A percentile compares a stretch with the other conserved stretches of the same genome.
These are phyloP conservation scores for Rhagophthalmus giganteus DNA, from an alignment of 2,888 invertebrate species.

Conservation along the genomic window DNA sequence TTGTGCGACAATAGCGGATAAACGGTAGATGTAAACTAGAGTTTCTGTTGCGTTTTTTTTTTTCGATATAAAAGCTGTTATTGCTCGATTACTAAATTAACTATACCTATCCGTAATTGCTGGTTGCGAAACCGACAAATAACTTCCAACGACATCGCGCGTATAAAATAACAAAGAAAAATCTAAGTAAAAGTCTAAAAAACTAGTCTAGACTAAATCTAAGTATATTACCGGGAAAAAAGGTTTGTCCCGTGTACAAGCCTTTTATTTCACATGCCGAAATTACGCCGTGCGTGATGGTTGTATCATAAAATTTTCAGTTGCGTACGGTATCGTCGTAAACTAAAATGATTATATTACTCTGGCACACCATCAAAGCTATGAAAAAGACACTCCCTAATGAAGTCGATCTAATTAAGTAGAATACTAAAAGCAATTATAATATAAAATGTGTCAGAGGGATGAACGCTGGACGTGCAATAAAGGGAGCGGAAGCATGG, in stretches of 20 bases:
- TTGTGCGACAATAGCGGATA: too few relatives aligned
- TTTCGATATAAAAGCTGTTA: too few relatives aligned
- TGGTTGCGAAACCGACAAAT: too few relatives aligned
- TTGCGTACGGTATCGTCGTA: conserved; percentile 16
- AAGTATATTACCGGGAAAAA: too few relatives aligned
- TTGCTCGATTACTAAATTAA: too few relatives aligned
- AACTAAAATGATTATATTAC: conserved; percentile 18
- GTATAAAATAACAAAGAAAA: too few relatives aligned
- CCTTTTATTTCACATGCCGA: conserved; percentile 2
- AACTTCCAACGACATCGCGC: too few relatives aligned
- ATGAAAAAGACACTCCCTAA: conserved; percentile 22
- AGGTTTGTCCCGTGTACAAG: background rate
- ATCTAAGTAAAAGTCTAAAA: too few relatives aligned
- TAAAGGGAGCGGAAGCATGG: conserved; percentile 13
- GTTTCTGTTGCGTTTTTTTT: too few relatives aligned
- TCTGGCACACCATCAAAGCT: conserved; percentile 10
- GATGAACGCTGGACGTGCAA: conserved; percentile 38
- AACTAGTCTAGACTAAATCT: too few relatives aligned
- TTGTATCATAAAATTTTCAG: conserved; percentile 16
- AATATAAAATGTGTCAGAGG: conserved; percentile 46
- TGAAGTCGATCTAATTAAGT: conserved; percentile 48
- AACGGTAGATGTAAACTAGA: too few relatives aligned
- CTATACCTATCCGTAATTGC: too few relatives aligned
- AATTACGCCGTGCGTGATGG: conserved; percentile 9
- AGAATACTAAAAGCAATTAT: conserved; percentile 50